Evolutionary conservation across 64 coral and sea anemone genomes (phyloP), one percentile per base, ranked within the genome.

Genomic region (Anthopleura sola): DNA sequence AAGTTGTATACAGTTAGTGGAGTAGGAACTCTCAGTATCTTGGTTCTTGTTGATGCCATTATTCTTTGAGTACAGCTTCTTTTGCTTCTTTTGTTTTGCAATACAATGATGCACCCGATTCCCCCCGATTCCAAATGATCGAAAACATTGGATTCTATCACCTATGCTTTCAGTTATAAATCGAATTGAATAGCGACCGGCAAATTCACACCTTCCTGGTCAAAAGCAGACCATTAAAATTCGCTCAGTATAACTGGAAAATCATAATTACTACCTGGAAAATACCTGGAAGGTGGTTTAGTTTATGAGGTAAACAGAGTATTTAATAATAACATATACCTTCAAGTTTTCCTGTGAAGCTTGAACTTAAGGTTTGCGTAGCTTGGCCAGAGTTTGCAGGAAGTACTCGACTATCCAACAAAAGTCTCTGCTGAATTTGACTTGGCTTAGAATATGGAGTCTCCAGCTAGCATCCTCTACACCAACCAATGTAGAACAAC

Each of bases 251-350:
- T 71, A 16, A 71, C 66, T 71, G 29, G 66, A 71, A 71, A 71
- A 71, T 71, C 5, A 26, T 62, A 71, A 34, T 71, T 71, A 71
- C n/a, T 71, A 16, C n/a, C 66, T 71, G 66, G 66, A 71, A 71
- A 71, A 36, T 71, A 71, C 66, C 66, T 71, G 66, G 66, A 71
- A 71, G 29, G 58, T 34, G 31, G 66, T 34, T 31, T 71, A 71
- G 31, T 16, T 36, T 32, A 34, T 13, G 66, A 71, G 28, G 31
- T 71, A 33, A 31, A 71, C 14, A 7, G 24, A 71, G n/a, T 34
- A 10, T 71, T 6, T 15, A 1, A 24, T 58, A 19, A 21, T 58
- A 62, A 44, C 40, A 3, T 24, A 26, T 26, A 26, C 19, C 58
- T 62, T 21, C 58, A 21, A 53, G 58, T 62, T n/a, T 26, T 24